Conservation (phyloP, 2,888 invertebrate genomes). For the Himalopsyche anomala region DNA sequence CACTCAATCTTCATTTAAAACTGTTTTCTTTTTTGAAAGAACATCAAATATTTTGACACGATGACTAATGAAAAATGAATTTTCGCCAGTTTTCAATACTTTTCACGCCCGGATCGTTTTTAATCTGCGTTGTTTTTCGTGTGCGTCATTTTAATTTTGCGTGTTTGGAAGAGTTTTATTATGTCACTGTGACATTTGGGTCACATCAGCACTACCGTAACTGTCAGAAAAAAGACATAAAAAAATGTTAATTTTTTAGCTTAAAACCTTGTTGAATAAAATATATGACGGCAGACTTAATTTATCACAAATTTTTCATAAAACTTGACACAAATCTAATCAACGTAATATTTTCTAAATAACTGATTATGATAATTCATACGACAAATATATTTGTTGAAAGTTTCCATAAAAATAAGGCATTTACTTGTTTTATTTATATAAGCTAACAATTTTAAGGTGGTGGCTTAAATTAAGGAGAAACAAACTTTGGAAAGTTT, state of each 20-base stretch:
- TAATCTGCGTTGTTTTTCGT: background rate
- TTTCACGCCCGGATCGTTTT: background rate
- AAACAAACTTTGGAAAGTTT: too few species aligned
- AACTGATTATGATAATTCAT: too few species aligned
- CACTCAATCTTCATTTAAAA: conserved; percentile 54
- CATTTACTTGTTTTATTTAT: too few species aligned
- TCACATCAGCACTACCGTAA: conserved; percentile 1
- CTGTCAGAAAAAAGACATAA: conserved; percentile 24
- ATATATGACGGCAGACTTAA: background rate
- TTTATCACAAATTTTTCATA: too few species aligned
- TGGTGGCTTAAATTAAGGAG: too few species aligned
- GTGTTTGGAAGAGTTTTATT: background rate
- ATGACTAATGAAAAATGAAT: conserved; percentile 38
- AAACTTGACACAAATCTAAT: too few species aligned
- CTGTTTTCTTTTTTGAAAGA: conserved; percentile 45
- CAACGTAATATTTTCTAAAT: too few species aligned
- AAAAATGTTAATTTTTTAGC: background rate
- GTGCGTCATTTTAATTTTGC: conserved; percentile 16
- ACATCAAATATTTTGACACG: conserved; percentile 27
- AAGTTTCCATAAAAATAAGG: background rate
- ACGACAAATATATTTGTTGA: background rate
- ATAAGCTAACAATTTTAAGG: too few species aligned
- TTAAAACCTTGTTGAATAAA: background rate
- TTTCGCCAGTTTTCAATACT: background rate
- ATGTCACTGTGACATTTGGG: conserved; percentile 25